Evolutionary conservation across 2,797 vertebrate species (phyloP).

Genomic region (Avahi laniger): DNA sequence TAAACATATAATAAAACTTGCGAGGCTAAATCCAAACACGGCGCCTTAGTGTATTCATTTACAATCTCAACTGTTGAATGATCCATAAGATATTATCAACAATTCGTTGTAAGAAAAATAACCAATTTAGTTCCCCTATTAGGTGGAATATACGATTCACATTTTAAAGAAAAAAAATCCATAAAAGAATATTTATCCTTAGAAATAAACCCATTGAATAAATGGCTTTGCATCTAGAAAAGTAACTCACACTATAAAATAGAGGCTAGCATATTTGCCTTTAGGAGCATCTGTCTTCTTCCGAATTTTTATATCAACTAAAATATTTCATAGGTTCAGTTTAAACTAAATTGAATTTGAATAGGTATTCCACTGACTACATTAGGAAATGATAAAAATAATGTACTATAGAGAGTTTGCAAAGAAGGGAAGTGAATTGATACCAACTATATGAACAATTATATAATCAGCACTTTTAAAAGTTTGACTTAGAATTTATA

Average conservation of each 20-base stretch:
- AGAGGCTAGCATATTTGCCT: background rate
- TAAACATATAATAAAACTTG: background rate
- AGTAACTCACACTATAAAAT: background rate
- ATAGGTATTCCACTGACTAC: background rate
- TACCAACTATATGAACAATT: background rate
- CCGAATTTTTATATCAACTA: background rate
- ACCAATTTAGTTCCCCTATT: background rate
- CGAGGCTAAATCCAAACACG: background rate
- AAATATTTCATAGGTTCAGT: background rate
- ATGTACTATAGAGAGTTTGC: background rate
- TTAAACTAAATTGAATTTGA: background rate
- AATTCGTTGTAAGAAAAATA: background rate
- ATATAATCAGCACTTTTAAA: background rate
- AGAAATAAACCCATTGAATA: background rate
- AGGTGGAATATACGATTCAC: background rate
- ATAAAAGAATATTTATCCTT: background rate
- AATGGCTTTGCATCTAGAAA: background rate
- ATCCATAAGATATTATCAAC: background rate
- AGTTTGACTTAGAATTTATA: background rate
- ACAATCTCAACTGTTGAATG: background rate
- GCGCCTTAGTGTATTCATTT: background rate
- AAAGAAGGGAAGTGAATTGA: background rate
- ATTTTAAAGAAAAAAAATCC: conserved; percentile 38
- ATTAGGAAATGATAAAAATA: conserved; percentile 1
- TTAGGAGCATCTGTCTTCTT: background rate